Percentiles rank a stretch among this genome's conserved stretches.
Evolutionary conservation across 1,140 invertebrate genomes (phyloP).

Genomic region (Aphelinus certus): DNA sequence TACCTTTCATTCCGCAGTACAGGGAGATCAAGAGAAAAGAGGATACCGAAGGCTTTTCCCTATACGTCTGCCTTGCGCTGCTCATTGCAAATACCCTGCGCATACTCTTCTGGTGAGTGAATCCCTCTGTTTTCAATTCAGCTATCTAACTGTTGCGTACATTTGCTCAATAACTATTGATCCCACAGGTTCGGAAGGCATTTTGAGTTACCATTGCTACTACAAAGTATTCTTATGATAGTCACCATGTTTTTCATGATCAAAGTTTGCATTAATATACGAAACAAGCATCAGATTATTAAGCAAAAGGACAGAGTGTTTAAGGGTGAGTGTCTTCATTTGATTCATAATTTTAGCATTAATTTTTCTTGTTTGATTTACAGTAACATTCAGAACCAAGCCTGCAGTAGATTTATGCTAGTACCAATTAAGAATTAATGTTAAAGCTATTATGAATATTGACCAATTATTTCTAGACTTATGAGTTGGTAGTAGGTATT

Average conservation of each 20-base stretch:
- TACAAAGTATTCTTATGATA: slow-evolving; percentile 98
- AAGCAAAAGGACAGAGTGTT: slow-evolving; percentile 82
- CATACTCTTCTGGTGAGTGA: slow-evolving; percentile 95
- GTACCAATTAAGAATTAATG: neutral
- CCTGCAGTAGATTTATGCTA: too few relatives aligned
- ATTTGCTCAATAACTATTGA: neutral
- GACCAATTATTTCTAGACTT: slow-evolving; percentile 11
- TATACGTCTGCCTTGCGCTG: slow-evolving; percentile 94
- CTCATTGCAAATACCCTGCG: slow-evolving; percentile 95
- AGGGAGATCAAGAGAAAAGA: slow-evolving; percentile 88
- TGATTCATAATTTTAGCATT: slow-evolving; percentile 7
- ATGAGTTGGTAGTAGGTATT: neutral
- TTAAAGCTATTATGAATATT: too few relatives aligned
- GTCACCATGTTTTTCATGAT: slow-evolving; percentile 95
- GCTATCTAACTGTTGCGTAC: slow-evolving; percentile 19
- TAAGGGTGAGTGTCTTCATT: slow-evolving; percentile 74
- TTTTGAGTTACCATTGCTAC: slow-evolving; percentile 93
- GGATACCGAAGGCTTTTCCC: slow-evolving; percentile 95
- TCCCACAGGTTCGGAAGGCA: slow-evolving; percentile 94
- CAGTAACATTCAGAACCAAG: too few relatives aligned
- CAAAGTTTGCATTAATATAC: slow-evolving; percentile 89
- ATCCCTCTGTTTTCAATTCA: neutral
- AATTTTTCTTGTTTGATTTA: neutral
- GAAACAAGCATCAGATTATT: slow-evolving; percentile 83
- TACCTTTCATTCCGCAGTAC: slow-evolving; percentile 92